A percentile compares a stretch with the other conserved stretches of the same genome.
Evolutionary conservation across 2,113 vertebrate genomes (phyloP).

Genomic region (Butorides virescens): DNA sequence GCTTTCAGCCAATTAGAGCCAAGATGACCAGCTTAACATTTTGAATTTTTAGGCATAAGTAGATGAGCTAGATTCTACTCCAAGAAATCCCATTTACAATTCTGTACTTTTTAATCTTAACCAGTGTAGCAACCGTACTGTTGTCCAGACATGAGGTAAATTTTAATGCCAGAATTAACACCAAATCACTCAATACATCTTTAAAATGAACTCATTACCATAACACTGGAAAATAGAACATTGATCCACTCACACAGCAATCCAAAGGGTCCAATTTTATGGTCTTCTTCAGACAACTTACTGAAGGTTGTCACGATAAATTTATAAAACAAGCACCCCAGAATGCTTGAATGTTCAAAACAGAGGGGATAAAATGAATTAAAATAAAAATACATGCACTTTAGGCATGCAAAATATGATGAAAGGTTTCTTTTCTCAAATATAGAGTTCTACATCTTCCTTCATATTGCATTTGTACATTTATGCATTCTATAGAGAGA

Average conservation of each 20-base stretch:
- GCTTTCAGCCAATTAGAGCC: neutral
- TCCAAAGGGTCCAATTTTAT: slow-evolving; percentile 47
- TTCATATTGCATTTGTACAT: neutral
- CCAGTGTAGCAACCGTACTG: neutral
- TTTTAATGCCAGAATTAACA: slow-evolving; percentile 52
- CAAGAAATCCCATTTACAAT: neutral
- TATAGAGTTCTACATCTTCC: neutral
- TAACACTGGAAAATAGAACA: slow-evolving; percentile 63
- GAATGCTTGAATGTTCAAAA: neutral
- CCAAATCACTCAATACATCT: slow-evolving; percentile 55
- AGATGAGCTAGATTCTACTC: neutral
- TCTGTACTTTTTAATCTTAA: neutral
- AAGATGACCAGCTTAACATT: neutral
- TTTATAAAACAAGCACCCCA: neutral
- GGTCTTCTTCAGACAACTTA: slow-evolving; percentile 49
- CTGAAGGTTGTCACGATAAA: slow-evolving; percentile 18
- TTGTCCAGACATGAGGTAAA: slow-evolving; percentile 48
- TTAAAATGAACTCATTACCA: slow-evolving; percentile 64
- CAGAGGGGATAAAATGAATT: neutral
- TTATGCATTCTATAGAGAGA: neutral
- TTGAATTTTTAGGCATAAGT: neutral
- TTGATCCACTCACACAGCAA: slow-evolving; percentile 49
- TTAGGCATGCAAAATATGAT: neutral
- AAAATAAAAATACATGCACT: neutral
- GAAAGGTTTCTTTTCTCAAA: neutral